Evolutionary conservation across 1,140 invertebrate species (phyloP), one percentile per base, ranked within the genome.

Genomic region (Adoxophyes honmai): DNA sequence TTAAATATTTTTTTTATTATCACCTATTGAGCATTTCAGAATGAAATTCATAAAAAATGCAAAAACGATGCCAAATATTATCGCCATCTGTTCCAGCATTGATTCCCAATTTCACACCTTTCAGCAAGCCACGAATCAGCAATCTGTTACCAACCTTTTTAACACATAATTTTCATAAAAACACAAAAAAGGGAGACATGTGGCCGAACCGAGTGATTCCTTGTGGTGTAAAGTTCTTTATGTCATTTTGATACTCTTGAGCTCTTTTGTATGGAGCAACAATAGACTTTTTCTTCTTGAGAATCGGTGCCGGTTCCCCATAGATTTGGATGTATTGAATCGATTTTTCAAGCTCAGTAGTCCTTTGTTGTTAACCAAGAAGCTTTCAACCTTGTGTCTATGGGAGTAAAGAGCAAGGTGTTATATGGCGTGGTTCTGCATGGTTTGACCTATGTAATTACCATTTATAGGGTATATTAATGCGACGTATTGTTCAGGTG

Each of bases 221-320:
- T 70, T 80, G 75, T 69, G 70, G 66, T 64, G 66, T 77, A 78
- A 80, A 78, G 77, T 78, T 75, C 77, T 86, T 86, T 86, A 86
- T 88, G 83, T 86, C 80, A 78, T 86, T 86, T 88, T 88, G 83
- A 86, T 88, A 81, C 76, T 85, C 79, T 84, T 72, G 70, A 78
- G 62, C 62, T 54, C 68, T 68, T 78, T 88, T 85, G 81, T 85
- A 70, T 66, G 61, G 60, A 62, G 57, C 67, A 66, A 82, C 74
- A 80, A 86, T 77, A 61, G 80, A 59, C 70, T 72, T 77, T 82
- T 81, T 78, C 75, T 81, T 74, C 70, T 66, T 74, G 72, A 78
- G 74, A 81, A 77, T 70, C 71, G 58, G 69, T 62, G 57, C 52
- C 68, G 69, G 61, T 70, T 55, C 57, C 61, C 68, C 67, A 70